These are phyloP conservation scores for Diorhabda sublineata DNA, from an alignment of 1,140 invertebrate genomes.

Conservation along the genomic window DNA sequence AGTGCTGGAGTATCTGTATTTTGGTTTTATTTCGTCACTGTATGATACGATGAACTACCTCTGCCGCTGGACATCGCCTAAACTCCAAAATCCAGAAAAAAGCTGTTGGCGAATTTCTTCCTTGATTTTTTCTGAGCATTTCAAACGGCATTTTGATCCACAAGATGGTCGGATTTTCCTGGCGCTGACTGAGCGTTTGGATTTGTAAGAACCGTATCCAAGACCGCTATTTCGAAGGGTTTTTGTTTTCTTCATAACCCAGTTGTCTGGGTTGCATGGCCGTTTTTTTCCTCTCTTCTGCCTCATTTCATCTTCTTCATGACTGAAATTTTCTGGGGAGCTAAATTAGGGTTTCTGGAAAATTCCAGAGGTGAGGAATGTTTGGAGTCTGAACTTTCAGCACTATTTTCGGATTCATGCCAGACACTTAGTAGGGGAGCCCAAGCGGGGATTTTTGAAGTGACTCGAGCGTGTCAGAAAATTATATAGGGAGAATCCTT, in stretches of 20 bases:
- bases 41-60: conserved; percentile 15
- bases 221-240: not conserved
- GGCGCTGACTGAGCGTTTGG: conserved; percentile 4
- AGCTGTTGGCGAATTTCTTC: conserved; percentile 6
- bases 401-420: not conserved
- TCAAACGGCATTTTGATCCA: conserved; percentile 19
- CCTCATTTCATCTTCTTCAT: not conserved
- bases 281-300: no score
- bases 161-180: conserved; percentile 17
- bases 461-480: no score
- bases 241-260: not conserved
- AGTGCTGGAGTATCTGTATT: conserved; percentile 24
- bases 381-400: conserved; percentile 3
- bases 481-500: no score
- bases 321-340: not conserved
- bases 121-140: conserved; percentile 11
- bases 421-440: no score
- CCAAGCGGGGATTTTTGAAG: no score
- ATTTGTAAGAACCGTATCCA: not conserved
- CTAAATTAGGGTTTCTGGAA: not conserved
- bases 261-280: no score
- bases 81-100: conserved; percentile 18
- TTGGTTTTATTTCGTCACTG: conserved; percentile 20
- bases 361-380: conserved; percentile 3
- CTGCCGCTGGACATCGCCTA: conserved; percentile 18